Evolutionary conservation across 2,797 vertebrate genomes (phyloP), one percentile per base, ranked within the genome.

Genomic region (Xiphorhynchus erythropygius): DNA sequence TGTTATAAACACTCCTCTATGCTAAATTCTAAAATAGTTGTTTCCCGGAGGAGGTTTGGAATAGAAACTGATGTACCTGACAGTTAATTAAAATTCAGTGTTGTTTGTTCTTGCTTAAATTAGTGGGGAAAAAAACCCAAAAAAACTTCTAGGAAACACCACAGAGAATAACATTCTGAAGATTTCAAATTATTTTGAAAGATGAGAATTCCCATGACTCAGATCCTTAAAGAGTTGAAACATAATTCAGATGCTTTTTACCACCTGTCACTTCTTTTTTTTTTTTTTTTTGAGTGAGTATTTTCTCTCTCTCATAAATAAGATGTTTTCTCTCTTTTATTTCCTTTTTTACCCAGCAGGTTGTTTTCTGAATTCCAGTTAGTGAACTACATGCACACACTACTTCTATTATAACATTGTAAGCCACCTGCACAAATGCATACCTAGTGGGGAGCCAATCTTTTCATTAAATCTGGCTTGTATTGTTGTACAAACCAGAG

Each of bases 41-140:
- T 80, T 94, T 96, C 68, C 77, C 2, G 85, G 93, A 89, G 94
- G 87, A 96, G 95, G 83, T 68, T 94, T 91, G 80, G 85, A 94
- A 91, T 94, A 82, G 94, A 95, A 84, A 91, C 89, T 80, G 89
- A 32, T 94, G 90, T 96, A 96, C 96, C 96, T 97, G 96, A 94
- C 87, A 91, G 87, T 74, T 95, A 77, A 95, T 96, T 97, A 94
- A 95, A 96, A 97, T 97, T 94, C 94, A 89, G 95, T 44, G 95
- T 71, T 95, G 87, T 96, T 97, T 97, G 89, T 95, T 94, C 93
- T 87, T 94, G 52, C 90, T 83, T 94, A 91, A 95, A 87, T 93
- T 94, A 95, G 85, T 74, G 49, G 19, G 18, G 30, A 91, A 91
- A 79, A 83, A 23, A 24, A 25, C 22, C 14, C 15, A 15, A 49